Evolutionary conservation across 2,888 invertebrate genomes (phyloP), one percentile per base, ranked within the genome.

Genomic region (Nebria brevicollis): DNA sequence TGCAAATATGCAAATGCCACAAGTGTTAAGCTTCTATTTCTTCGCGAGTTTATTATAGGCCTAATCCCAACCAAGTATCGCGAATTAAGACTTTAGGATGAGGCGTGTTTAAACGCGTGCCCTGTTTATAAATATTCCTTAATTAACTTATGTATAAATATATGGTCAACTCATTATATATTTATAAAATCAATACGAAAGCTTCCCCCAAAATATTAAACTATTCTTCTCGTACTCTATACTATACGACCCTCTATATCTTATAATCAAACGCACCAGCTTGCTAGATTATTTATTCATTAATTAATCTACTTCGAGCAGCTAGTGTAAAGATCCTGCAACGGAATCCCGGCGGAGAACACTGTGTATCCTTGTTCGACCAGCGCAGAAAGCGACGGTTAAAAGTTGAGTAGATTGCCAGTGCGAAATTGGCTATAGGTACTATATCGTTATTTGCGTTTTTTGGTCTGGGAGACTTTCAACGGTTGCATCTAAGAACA

Each of bases 201-300:
- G 2, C 54, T 54, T 13, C 54, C 54, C 54, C 54, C 8, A 13
- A 54, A 54, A 54, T 54, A 54, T 11, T 54, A 54, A 54, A 54
- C 54, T 13, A 54, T 8, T 54, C 54, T 11, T 11, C 13, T 54
- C 54, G 4, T 54, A 8, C 13, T 54, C 4, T 54, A 54, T 54
- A 8, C 13, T 54, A 54, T 54, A 54, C 54, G 4, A 20, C 85
- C 83, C 84, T 86, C 86, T 86, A 86, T 88, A 88, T 87, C 88
- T 88, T 88, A 88, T 87, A 88, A 88, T 88, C 88, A 88, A 87
- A 87, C 87, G 86, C 85, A 85, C 85, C 86, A 86, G 86, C 86
- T 85, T 85, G 84, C 86, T 86, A 41, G 87, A 88, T 89, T 88
- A 89, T 88, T 89, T 89, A 89, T 89, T 89, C 89, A 89, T 89